Evolutionary conservation across 1,140 invertebrate genomes (phyloP).

Genomic region (Halyomorpha halys): DNA sequence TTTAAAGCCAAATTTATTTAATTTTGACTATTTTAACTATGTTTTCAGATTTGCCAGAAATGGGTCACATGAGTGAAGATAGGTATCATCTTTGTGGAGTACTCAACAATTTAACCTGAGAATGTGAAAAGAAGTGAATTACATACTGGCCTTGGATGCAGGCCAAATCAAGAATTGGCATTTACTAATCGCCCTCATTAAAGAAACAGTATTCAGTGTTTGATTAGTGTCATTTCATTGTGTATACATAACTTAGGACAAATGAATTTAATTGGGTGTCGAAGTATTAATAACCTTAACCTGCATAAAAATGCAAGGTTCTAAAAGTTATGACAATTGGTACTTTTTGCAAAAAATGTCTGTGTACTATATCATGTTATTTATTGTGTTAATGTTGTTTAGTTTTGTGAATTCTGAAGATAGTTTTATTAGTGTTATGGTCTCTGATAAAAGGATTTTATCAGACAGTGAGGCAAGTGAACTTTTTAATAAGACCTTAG

Average conservation of each 20-base stretch:
- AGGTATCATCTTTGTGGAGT: conserved; percentile 10
- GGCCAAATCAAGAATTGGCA: conserved; percentile 11
- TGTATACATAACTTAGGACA: not conserved
- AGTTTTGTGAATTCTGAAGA: conserved; percentile 19
- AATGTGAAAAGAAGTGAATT: conserved; percentile 17
- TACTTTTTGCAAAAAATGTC: conserved; percentile 16
- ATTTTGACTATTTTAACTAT: not conserved
- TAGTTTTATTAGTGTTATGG: conserved; percentile 18
- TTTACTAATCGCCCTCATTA: not conserved
- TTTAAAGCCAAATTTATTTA: not conserved
- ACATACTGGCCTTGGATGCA: conserved; percentile 5
- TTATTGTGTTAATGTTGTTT: conserved; percentile 16
- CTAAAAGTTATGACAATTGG: conserved; percentile 1
- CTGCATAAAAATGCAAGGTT: conserved; percentile 20
- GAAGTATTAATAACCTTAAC: not conserved
- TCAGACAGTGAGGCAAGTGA: conserved; percentile 28
- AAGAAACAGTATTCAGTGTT: not conserved
- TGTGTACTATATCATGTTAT: conserved; percentile 11
- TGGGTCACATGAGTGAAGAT: conserved; percentile 22
- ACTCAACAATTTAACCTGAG: conserved; percentile 2
- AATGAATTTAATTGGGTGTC: conserved; percentile 9
- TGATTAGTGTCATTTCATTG: conserved; percentile 5
- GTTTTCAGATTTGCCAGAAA: conserved; percentile 22
- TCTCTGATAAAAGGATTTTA: conserved; percentile 27
- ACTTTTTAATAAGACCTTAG: conserved; percentile 32